Percentiles rank a stretch among this genome's conserved stretches.
phyloP scores from a whole-genome alignment of 2,113 vertebrate genomes.

The Gnathonemus longibarbis region DNA sequence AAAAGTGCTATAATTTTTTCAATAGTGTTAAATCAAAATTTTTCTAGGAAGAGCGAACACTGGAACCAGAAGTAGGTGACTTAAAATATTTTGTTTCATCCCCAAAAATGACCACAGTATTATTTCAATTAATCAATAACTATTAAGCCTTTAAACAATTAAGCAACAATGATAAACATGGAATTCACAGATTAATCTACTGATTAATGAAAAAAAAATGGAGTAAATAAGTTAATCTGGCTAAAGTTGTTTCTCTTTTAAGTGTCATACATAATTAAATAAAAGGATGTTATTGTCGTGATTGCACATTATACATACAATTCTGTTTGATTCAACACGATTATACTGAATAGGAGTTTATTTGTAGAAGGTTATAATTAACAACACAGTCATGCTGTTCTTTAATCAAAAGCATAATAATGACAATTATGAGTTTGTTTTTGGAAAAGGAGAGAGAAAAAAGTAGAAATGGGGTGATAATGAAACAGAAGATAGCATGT shows the following conservation, averaged over 20 bases:
- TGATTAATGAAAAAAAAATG: not conserved
- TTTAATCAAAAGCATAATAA: not conserved
- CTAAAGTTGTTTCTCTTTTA: not conserved
- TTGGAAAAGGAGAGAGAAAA: not conserved
- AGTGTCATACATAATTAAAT: not conserved
- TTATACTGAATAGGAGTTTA: not conserved
- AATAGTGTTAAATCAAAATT: not conserved
- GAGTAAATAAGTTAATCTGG: not conserved
- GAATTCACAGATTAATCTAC: not conserved
- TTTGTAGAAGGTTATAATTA: not conserved
- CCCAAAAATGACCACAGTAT: not conserved
- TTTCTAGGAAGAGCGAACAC: not conserved
- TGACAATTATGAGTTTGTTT: not conserved
- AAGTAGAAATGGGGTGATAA: not conserved
- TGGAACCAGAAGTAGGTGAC: not conserved
- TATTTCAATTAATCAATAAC: not conserved
- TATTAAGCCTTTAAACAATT: not conserved
- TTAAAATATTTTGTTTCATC: not conserved
- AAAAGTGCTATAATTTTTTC: not conserved
- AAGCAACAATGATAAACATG: not conserved
- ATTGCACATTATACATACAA: not conserved
- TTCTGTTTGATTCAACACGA: not conserved
- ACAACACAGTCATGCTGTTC: not conserved
- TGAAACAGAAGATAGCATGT: not conserved
- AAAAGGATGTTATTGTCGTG: not conserved